Percentiles rank a stretch among this genome's conserved stretches.
Evolutionary conservation across 2,113 vertebrate genomes (phyloP).

Genomic region (Caracal caracal): DNA sequence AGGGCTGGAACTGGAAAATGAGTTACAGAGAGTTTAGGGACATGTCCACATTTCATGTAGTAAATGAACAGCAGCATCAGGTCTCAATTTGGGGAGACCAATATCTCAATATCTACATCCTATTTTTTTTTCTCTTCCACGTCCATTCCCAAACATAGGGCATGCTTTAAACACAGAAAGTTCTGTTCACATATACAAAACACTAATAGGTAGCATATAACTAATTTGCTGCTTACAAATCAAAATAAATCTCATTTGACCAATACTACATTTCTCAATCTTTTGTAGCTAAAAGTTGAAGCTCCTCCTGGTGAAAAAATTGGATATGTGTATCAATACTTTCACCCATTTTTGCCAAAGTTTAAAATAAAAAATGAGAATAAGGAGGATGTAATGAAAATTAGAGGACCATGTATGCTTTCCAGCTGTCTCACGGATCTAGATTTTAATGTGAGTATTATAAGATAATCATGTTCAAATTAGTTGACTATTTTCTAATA

Average conservation of each 20-base stretch:
- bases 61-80: neutral
- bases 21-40: neutral
- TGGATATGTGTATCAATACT: constrained; percentile 88
- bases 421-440: constrained; percentile 88
- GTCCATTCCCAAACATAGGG: neutral
- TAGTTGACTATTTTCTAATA: neutral
- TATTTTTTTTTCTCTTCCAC: neutral
- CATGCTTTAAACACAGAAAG: neutral
- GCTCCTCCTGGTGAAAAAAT: constrained; percentile 88
- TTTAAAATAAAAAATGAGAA: constrained; percentile 88
- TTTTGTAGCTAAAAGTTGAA: constrained; percentile 88
- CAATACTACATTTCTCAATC: neutral
- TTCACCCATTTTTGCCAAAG: constrained; percentile 87
- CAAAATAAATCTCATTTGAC: neutral
- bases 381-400: constrained; percentile 85
- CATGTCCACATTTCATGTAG: neutral
- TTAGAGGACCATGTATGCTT: constrained; percentile 87
- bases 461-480: neutral
- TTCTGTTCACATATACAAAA: neutral
- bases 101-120: neutral
- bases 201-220: neutral
- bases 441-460: constrained; percentile 88
- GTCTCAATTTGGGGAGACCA: neutral
- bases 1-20: neutral
- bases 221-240: neutral